phyloP scores from a whole-genome alignment of 2,888 invertebrate species.

The Drosophila anomalata region DNA sequence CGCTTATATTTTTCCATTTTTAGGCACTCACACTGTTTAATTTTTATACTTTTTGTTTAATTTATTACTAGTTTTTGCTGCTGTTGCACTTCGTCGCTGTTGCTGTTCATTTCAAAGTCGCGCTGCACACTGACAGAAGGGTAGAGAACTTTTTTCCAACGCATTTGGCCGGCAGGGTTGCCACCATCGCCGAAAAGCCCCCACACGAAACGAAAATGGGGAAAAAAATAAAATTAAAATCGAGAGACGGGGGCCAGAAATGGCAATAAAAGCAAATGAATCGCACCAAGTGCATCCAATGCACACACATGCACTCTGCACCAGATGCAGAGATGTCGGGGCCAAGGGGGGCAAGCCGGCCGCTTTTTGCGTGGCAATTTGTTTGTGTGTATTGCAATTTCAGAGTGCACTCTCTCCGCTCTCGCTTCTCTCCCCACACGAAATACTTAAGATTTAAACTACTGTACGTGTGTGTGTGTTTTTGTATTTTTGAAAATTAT shows the following conservation, averaged over 20 bases:
- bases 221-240: constrained; percentile 9
- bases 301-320: constrained; percentile 35
- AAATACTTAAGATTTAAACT: constrained; percentile 19
- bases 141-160: constrained; percentile 81
- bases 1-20: neutral
- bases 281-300: constrained; percentile 78
- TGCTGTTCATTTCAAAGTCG: constrained; percentile 80
- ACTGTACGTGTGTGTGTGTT: neutral
- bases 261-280: constrained; percentile 79
- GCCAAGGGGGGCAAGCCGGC: constrained; percentile 60
- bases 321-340: constrained; percentile 24
- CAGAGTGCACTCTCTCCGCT: constrained; percentile 37
- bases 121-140: constrained; percentile 82
- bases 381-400: constrained; percentile 74
- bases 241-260: constrained; percentile 47
- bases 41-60: constrained; percentile 2
- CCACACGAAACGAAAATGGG: constrained; percentile 10
- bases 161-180: constrained; percentile 66
- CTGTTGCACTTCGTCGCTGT: constrained; percentile 40
- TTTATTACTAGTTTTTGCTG: constrained; percentile 17
- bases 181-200: constrained; percentile 57
- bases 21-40: neutral
- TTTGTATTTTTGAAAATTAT: constrained; percentile 21
- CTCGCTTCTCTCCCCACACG: constrained; percentile 16
- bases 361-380: constrained; percentile 71